Evolutionary conservation across 2,888 invertebrate species (phyloP), one percentile per base, ranked within the genome.

Genomic region (Microplitis manilae): DNA sequence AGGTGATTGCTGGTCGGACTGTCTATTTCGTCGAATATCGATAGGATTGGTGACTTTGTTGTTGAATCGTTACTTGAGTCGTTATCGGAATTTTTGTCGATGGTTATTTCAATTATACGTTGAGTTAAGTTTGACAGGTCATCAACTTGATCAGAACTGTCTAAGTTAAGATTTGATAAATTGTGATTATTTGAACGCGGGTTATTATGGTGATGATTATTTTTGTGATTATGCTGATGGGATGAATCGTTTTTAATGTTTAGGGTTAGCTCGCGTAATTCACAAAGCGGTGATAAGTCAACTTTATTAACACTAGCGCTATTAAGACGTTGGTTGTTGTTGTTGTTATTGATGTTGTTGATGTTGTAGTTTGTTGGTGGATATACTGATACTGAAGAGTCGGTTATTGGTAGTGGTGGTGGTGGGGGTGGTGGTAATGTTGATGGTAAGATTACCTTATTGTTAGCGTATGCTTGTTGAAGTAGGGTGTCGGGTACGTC

Each of bases 401-500:
- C 50, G 50, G 13, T 50, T 78, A 72, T 62, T 73, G 65, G 65
- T 20, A 41, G 20, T 64, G 17, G 64, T 64, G 78, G 73, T 64
- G 20, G 64, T 64, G 30, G 62, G 50, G 62, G 78, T 68, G 62
- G 78, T 68, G 71, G 78, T 90, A 75, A 13, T 50, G 50, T 13
- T 13, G 13, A 13, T 50, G 50, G 50, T 50, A 50, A 50, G 50
- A 50, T 91, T 91, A 87, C 92, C 92, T 86, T 93, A 83, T 89
- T 88, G 79, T 50, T 50, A 13, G 85, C 90, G 84, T 88, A 90
- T 86, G 87, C 90, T 90, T 87, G 89, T 84, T 87, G 88, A 75
- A 88, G 87, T 76, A 90, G 89, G 84, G 88, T 95, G 90, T 97
- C 97, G 88, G 98, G 98, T 87, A 98, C 98, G 92, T 98, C 98